Base-by-base conservation (phyloP, 2,113 vertebrate genomes). In the Crypturellus undulatus region DNA sequence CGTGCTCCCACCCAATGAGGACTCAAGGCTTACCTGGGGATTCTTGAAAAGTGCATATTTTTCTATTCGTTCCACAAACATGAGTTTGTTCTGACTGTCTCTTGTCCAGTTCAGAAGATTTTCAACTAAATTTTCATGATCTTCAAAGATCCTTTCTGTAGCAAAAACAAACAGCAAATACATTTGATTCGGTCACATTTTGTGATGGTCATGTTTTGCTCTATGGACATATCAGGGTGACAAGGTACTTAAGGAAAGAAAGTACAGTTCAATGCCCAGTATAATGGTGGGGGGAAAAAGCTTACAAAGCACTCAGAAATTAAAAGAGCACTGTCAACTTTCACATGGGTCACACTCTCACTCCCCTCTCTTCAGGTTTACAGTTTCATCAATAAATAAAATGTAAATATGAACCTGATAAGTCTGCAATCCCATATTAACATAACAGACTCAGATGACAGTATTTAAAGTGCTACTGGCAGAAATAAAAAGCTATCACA, bases 11-110 rank as follows among this genome's bases (percentile, higher is more conserved):
- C 8, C 25, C 19, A 47, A 54, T 6, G 13, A 0, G 0, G 65
- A 51, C 52, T 16, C 75, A 28, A 92, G 59, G 77, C 97, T 97
- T 75, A 99, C 99, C 98, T 99, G 99, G 34, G 99, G 99, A 95
- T 99, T 99, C 97, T 99, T 99, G 97, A 99, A 99, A 81, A 99
- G 99, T 68, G 99, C 99, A 0, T 99, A 99, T 97, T 99, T 99
- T 98, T 99, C 99, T 90, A 99, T 99, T 77, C 99, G 99, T 79
- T 99, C 99, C 85, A 99, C 99, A 25, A 99, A 99, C 98, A 99
- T 98, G 9, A 99, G 98, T 93, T 99, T 99, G 96, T 99, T 99
- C 96, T 99, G 99, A 94, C 99, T 99, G 96, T 99, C 99, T 93
- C 99, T 98, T 79, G 99, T 99, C 99, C 99, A 99, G 97, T 99